phyloP scores from a whole-genome alignment of 2,113 vertebrate genomes.

The Argyrosomus japonicus region DNA sequence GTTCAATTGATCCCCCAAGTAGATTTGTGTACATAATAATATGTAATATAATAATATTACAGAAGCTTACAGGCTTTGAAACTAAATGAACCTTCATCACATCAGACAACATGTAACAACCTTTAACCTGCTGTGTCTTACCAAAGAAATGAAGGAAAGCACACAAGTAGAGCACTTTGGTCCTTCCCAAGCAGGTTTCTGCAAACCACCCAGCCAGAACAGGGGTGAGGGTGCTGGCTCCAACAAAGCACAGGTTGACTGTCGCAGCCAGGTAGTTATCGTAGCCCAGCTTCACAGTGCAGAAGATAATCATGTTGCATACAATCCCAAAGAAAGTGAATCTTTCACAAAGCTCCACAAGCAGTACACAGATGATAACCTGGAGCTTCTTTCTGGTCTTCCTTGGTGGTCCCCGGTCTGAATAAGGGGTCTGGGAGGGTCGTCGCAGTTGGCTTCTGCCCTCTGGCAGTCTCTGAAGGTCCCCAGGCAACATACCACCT shows the following conservation, averaged over 20 bases:
- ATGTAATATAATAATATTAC: too few relatives aligned
- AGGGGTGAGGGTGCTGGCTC: constrained; percentile 85
- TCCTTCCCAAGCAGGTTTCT: constrained; percentile 85
- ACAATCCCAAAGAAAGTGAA: constrained; percentile 93
- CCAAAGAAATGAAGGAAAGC: constrained; percentile 92
- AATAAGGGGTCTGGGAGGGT: constrained; percentile 33
- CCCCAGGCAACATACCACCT: constrained; percentile 71
- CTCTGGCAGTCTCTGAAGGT: constrained; percentile 48
- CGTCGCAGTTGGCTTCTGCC: constrained; percentile 30
- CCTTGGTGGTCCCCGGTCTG: constrained; percentile 31
- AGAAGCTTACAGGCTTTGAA: too few relatives aligned
- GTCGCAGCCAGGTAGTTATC: constrained; percentile 88
- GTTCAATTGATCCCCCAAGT: not conserved
- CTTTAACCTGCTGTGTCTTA: constrained; percentile 72
- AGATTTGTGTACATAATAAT: too few relatives aligned
- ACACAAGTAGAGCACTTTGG: constrained; percentile 87
- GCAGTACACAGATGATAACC: constrained; percentile 87
- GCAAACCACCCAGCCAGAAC: constrained; percentile 89
- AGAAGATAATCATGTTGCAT: constrained; percentile 95
- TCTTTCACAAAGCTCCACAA: constrained; percentile 92
- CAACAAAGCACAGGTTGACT: constrained; percentile 91
- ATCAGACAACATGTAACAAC: not conserved
- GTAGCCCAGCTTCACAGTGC: constrained; percentile 89
- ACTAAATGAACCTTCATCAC: not conserved
- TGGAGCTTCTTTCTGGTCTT: constrained; percentile 82